Evolutionary conservation across 2,113 vertebrate species (phyloP).

Genomic region (Pluvialis apricaria): DNA sequence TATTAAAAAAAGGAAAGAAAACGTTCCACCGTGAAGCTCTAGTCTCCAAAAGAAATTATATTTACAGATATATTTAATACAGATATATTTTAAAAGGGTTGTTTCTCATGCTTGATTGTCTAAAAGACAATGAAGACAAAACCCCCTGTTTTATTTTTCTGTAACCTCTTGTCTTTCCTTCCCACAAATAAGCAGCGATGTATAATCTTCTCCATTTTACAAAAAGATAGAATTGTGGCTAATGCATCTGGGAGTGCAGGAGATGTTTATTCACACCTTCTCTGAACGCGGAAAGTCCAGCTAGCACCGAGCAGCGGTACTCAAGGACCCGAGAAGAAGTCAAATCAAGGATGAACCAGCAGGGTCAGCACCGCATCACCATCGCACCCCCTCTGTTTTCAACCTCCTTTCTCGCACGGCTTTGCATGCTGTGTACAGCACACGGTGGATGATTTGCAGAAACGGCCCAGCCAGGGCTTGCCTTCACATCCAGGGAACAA

Average conservation of each 20-base stretch:
- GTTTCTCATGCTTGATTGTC: neutral
- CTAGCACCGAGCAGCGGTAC: rapidly evolving
- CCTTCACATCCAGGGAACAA: neutral
- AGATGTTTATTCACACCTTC: neutral
- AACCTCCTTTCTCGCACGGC: rapidly evolving
- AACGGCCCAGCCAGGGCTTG: neutral
- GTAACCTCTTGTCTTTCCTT: neutral
- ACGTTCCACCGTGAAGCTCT: neutral
- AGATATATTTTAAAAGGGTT: neutral
- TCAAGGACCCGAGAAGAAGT: neutral
- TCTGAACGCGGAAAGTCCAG: neutral
- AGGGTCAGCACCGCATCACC: rapidly evolving
- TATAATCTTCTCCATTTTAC: neutral
- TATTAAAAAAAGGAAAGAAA: neutral
- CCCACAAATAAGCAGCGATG: neutral
- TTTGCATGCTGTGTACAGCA: neutral
- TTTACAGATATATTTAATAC: neutral
- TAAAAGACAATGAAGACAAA: neutral
- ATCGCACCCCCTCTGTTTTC: rapidly evolving
- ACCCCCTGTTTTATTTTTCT: neutral
- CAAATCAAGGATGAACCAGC: neutral
- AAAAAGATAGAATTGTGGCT: neutral
- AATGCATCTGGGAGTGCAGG: neutral
- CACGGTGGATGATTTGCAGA: neutral
- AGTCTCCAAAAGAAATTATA: neutral